phyloP scores from a whole-genome alignment of 2,797 vertebrate genomes.

The Coregonus ussuriensis region DNA sequence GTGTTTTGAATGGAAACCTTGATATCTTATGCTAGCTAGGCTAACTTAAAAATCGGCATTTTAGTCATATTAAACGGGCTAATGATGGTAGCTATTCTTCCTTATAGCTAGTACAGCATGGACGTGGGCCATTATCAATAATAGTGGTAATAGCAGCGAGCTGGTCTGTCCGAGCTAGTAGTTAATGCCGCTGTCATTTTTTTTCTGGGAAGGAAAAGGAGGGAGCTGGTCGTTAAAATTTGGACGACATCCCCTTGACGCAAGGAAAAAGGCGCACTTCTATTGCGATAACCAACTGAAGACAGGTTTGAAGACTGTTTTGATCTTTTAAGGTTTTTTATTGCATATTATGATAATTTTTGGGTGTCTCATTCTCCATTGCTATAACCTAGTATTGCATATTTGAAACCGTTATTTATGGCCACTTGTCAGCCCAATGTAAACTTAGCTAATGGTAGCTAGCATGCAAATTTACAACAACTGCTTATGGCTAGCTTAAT shows the following conservation, averaged over 20 bases:
- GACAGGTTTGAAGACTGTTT: conserved; percentile 62
- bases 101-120: no score
- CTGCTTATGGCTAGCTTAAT: no score
- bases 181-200: conserved; percentile 40
- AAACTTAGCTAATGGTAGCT: no score
- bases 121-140: no score
- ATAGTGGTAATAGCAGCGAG: neutral
- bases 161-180: neutral
- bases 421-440: no score
- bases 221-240: conserved; percentile 54
- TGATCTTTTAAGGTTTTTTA: conserved; percentile 73
- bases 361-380: neutral
- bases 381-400: neutral
- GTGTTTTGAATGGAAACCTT: conserved; percentile 28
- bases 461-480: no score
- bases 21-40: no score
- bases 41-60: neutral
- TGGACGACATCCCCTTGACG: conserved; percentile 63
- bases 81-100: neutral
- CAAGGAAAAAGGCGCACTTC: conserved; percentile 82
- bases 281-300: conserved; percentile 64
- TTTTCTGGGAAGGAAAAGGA: conserved; percentile 46
- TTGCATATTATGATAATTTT: neutral
- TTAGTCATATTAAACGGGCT: neutral
- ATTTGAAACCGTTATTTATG: no score